Conservation (phyloP, 2,888 invertebrate species). For the Macrophya alboannulata region DNA sequence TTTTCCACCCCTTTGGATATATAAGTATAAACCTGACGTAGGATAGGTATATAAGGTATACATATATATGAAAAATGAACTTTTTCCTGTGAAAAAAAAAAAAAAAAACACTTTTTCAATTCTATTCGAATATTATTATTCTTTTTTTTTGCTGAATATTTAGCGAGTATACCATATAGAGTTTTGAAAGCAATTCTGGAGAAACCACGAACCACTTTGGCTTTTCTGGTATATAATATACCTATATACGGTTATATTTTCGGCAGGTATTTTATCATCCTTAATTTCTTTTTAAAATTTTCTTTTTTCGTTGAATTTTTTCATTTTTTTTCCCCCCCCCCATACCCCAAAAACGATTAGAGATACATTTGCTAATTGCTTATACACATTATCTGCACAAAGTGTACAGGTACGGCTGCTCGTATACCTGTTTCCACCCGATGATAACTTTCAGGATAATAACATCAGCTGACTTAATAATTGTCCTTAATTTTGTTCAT, state of each 20-base stretch:
- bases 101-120: constrained; percentile 34
- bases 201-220: not conserved
- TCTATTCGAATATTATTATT: not conserved
- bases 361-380: constrained; percentile 22
- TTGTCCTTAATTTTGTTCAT: not conserved
- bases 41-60: not conserved
- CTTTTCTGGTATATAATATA: too few species aligned
- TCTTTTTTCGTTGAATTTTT: not conserved
- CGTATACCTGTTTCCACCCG: too few species aligned
- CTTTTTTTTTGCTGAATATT: not conserved
- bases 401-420: not conserved
- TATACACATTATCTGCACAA: not conserved
- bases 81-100: not conserved
- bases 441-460: not conserved
- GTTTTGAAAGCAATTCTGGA: not conserved
- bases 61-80: constrained; percentile 15
- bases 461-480: not conserved
- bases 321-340: not conserved
- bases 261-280: constrained; percentile 17
- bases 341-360: not conserved
- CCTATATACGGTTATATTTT: too few species aligned
- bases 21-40: too few species aligned
- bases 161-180: too few species aligned
- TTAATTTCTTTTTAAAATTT: constrained; percentile 1
- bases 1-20: not conserved